Conservation (phyloP, 2,797 vertebrate species). For the Rhynchonycteris naso region DNA sequence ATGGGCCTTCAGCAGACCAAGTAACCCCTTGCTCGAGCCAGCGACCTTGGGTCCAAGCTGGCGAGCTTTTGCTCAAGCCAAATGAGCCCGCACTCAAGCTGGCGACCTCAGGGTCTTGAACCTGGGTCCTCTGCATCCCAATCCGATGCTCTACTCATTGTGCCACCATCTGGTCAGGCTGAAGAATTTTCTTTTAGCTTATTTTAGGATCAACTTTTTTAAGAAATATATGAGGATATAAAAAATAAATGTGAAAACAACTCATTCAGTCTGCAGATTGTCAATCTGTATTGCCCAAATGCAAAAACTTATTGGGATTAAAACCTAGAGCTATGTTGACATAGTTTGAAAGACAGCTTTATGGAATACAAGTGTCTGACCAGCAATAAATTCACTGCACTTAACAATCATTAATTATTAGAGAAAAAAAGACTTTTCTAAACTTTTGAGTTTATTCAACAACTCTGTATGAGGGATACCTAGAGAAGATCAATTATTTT, state of each 20-base stretch:
- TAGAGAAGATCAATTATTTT: not conserved
- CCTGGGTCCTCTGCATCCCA: too few relatives aligned
- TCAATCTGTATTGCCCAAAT: not conserved
- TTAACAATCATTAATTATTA: not conserved
- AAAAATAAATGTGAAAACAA: slow-evolving; percentile 26
- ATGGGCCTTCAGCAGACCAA: too few relatives aligned
- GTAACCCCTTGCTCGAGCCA: too few relatives aligned
- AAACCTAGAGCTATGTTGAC: not conserved
- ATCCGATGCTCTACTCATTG: too few relatives aligned
- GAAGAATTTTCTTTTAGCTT: slow-evolving; percentile 40
- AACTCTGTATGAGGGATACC: not conserved
- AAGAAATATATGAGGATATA: not conserved
- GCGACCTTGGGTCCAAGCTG: too few relatives aligned
- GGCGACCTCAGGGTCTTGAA: too few relatives aligned
- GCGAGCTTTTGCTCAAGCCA: too few relatives aligned
- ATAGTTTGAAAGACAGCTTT: not conserved
- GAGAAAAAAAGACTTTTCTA: not conserved
- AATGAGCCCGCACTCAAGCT: too few relatives aligned
- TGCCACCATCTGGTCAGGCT: too few relatives aligned
- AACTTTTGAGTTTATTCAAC: not conserved
- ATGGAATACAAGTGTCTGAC: not conserved
- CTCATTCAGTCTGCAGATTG: not conserved
- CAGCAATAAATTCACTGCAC: not conserved
- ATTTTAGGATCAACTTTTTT: slow-evolving; percentile 37
- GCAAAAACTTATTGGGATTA: not conserved